phyloP scores from a whole-genome alignment of 2,888 invertebrate genomes.

The Elmis aenea region DNA sequence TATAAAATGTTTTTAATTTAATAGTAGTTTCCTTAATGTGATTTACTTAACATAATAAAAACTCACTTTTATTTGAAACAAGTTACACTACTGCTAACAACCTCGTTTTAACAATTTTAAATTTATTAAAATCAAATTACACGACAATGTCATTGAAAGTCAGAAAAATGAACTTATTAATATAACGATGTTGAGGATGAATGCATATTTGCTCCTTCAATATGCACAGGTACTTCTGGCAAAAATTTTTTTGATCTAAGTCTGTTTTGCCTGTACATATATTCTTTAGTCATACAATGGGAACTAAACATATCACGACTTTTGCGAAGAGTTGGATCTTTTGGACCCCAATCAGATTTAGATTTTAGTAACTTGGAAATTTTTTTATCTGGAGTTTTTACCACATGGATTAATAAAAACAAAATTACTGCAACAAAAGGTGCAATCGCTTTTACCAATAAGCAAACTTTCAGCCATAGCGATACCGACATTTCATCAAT shows the following conservation, averaged over 20 bases:
- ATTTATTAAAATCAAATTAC: neutral
- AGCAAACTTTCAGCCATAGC: neutral
- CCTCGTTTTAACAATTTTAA: too few species aligned
- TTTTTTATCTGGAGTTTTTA: conserved; percentile 1
- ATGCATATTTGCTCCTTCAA: too few species aligned
- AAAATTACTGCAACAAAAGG: conserved; percentile 1
- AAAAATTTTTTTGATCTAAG: conserved; percentile 4
- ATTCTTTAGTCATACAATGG: conserved; percentile 11
- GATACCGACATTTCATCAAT: neutral
- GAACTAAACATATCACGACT: conserved; percentile 11
- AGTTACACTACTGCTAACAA: too few species aligned
- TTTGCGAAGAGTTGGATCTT: conserved; percentile 6
- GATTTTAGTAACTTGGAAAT: conserved; percentile 4
- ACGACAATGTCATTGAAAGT: neutral
- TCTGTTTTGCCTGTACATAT: conserved; percentile 10
- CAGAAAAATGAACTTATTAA: neutral
- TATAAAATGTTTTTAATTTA: too few species aligned
- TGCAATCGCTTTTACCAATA: neutral
- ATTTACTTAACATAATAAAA: too few species aligned
- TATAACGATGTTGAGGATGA: too few species aligned
- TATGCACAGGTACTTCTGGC: conserved; percentile 7
- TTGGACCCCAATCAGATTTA: conserved; percentile 7
- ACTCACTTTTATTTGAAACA: too few species aligned
- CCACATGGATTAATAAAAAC: neutral
- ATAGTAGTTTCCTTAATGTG: too few species aligned